Base-by-base conservation (phyloP, 2,797 vertebrate species). In the Enteromius mattozi region DNA sequence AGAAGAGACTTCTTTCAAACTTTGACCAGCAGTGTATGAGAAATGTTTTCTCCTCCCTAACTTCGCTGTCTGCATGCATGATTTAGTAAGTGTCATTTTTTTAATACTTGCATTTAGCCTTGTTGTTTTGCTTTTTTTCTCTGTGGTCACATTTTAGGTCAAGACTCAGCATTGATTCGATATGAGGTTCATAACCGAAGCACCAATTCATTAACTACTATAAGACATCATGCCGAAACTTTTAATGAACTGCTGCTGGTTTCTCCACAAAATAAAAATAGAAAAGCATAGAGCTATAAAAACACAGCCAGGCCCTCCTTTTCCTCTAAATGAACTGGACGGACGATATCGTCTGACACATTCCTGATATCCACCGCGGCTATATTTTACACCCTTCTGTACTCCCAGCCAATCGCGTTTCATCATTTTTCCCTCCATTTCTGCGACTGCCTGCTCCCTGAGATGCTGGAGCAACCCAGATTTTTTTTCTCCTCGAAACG, bases 381-480 rank as follows among this genome's bases (percentile, higher is more conserved):
- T 77, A 78, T 87, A 82, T 84, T 59, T 56, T 35, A 90, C 61
- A 74, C 88, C 81, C 70, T 83, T 80, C 78, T 71, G 80, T 86
- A 71, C 83, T 82, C 80, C 80, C 86, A 71, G 87, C 86, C 90
- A 91, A 92, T 91, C 89, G 56, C n/a, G 42, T 37, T 84, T 87
- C 87, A 70, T 90, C 88, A 88, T 88, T 87, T 94, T 93, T 27
- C 92, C 91, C 90, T 92, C 90, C 91, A 88, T 89, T 92, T 91
- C 91, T 89, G 89, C 87, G 86, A 89, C 92, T 85, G 88, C 91
- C 92, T 92, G 78, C 92, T 91, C 89, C 90, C 91, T 74, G 89
- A 92, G 94, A 93, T 92, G 84, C 89, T 80, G 89, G 59, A 90
- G 90, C 90, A 92, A 92, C 91, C 91, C 91, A 92, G 91, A 93